phyloP scores from a whole-genome alignment of 2,113 vertebrate species.

The Alexandromys fortis region DNA sequence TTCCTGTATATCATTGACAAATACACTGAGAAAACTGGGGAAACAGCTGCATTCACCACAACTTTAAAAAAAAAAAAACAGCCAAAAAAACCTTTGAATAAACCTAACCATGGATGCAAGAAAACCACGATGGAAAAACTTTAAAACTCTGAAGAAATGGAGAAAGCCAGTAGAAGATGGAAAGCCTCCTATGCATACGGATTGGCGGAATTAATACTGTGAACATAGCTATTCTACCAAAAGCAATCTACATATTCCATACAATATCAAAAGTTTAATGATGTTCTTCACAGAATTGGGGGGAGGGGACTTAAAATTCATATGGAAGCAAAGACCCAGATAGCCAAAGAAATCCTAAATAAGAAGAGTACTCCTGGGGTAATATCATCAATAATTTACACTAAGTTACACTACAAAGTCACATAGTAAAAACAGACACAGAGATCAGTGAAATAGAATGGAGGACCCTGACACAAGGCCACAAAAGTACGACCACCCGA shows the following conservation, averaged over 20 bases:
- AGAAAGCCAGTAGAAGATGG: neutral
- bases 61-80: neutral
- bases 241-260: neutral
- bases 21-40: neutral
- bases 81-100: neutral
- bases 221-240: neutral
- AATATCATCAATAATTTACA: neutral
- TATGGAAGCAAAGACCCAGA: neutral
- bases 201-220: neutral
- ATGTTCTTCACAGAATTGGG: neutral
- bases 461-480: neutral
- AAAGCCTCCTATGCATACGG: neutral
- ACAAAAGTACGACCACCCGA: neutral
- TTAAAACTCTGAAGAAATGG: neutral
- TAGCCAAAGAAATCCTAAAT: neutral
- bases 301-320: neutral
- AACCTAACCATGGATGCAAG: neutral
- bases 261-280: neutral
- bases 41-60: no score
- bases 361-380: neutral
- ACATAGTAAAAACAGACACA: neutral
- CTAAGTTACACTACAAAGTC: neutral
- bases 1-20: neutral
- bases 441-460: neutral
- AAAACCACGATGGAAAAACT: neutral